These are phyloP conservation scores for Anguilla japonica DNA, from an alignment of 2,113 vertebrate species.

Conservation along the genomic window DNA sequence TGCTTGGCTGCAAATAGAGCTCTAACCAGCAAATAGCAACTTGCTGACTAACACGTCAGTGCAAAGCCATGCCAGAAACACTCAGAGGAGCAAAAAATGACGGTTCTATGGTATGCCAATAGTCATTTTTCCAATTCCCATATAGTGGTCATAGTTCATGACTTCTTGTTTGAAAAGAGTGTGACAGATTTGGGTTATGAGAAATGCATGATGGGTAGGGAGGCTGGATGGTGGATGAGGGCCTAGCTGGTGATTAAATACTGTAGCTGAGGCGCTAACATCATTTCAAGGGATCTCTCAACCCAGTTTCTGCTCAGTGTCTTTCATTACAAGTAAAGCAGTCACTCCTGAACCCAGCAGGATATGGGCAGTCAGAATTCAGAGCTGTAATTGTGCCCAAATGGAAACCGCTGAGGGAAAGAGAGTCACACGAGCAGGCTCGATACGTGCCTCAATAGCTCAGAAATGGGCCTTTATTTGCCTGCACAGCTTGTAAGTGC, in stretches of 20 bases:
- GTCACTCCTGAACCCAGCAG: neutral
- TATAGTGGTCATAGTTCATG: neutral
- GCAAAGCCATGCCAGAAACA: too few species aligned
- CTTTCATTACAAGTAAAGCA: constrained; percentile 1
- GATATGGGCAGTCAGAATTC: neutral
- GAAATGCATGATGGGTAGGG: constrained; percentile 1
- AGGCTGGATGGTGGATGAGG: neutral
- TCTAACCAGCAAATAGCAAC: too few species aligned
- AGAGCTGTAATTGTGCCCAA: constrained; percentile 2
- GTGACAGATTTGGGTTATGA: constrained; percentile 8
- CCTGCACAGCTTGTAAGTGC: neutral
- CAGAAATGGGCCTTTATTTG: neutral
- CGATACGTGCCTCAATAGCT: neutral
- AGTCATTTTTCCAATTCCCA: neutral
- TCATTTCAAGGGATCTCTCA: neutral
- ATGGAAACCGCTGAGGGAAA: neutral
- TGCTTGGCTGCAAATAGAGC: neutral
- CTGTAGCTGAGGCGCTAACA: neutral
- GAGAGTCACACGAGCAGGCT: neutral
- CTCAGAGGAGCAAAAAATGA: too few species aligned
- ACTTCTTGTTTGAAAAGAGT: neutral
- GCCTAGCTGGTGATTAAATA: neutral
- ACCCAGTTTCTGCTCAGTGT: neutral
- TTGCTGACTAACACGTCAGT: too few species aligned
- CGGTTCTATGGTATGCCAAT: neutral